A percentile compares a stretch with the other conserved stretches of the same genome.
Conservation (phyloP, 2,888 invertebrate species). For the Tridacna crocea region DNA sequence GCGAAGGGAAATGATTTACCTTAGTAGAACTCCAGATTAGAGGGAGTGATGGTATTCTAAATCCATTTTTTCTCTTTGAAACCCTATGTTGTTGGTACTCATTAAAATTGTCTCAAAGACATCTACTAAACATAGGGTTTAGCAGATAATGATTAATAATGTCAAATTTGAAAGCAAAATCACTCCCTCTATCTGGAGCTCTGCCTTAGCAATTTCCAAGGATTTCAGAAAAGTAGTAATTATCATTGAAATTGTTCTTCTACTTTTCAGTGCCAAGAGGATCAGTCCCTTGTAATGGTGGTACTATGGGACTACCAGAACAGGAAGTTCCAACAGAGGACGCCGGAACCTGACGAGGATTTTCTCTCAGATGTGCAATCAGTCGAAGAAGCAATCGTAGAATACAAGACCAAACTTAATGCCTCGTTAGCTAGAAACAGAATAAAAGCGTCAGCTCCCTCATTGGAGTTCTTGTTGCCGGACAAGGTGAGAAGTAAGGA, state of each 20-base stretch:
- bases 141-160: too few species aligned
- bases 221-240: too few species aligned
- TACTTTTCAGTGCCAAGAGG: constrained; percentile 72
- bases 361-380: constrained; percentile 66
- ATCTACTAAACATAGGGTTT: too few species aligned
- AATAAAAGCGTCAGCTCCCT: constrained; percentile 77
- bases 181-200: too few species aligned
- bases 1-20: too few species aligned
- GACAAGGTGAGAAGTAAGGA: constrained; percentile 78
- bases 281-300: constrained; percentile 77
- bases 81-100: too few species aligned
- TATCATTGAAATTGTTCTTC: background rate
- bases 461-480: constrained; percentile 80
- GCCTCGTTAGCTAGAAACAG: constrained; percentile 81
- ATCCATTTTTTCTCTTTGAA: too few species aligned
- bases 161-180: too few species aligned
- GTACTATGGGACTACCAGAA: constrained; percentile 81
- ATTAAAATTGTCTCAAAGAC: too few species aligned
- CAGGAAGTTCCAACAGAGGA: constrained; percentile 80
- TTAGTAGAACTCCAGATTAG: too few species aligned
- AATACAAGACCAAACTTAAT: constrained; percentile 77
- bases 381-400: constrained; percentile 79
- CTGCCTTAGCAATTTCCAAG: too few species aligned
- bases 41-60: too few species aligned
- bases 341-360: constrained; percentile 65